Base-by-base conservation (phyloP, 1,140 invertebrate species). In the Zaprionus ghesquierei region DNA sequence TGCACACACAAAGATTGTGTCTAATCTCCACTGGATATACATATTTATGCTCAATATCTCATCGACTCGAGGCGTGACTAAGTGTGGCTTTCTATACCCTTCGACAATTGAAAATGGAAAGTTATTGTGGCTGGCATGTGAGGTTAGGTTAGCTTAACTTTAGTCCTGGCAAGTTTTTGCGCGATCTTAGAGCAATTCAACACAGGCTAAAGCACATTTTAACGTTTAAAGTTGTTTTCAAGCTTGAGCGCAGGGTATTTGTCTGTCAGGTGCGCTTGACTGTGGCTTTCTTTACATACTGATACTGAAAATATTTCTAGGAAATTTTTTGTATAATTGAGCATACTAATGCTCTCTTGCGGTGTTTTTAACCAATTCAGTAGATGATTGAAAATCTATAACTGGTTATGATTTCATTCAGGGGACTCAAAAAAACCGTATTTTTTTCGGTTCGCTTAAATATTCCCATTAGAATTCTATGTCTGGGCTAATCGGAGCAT, bases 1-100 rank as follows among this genome's bases (percentile, higher is more conserved):
- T 18, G 18, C 18, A 60, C 46, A 53, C 46, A 53, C 46, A 29
- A 27, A 22, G 59, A 69, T 60, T 75, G 55, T 2, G 5, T 46
- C 41, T 46, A 46, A 46, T 46, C 41, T 18, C 41, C 41, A 1
- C 41, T 22, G 18, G 41, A 46, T 46, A 22, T 6, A 33, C 31
- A 44, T 10, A 46, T 18, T 46, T 5, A 46, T 46, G 41, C 18
- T 46, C 18, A 12, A 46, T 12, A 12, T 46, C 41, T 41, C 35
- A 41, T 41, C 35, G 35, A 38, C 35, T 38, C 9, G 35, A 2
- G 27, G 27, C 27, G 9, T 29, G 27, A 29, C 27, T 29, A 29
- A 29, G 27, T 29, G 27, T 29, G 27, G n/a, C n/a, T n/a, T n/a
- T n/a, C n/a, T n/a, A n/a, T n/a, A n/a, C n/a, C n/a, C n/a, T n/a